These are phyloP conservation scores for Pionites leucogaster DNA, from an alignment of 2,113 vertebrate genomes.

Conservation along the genomic window DNA sequence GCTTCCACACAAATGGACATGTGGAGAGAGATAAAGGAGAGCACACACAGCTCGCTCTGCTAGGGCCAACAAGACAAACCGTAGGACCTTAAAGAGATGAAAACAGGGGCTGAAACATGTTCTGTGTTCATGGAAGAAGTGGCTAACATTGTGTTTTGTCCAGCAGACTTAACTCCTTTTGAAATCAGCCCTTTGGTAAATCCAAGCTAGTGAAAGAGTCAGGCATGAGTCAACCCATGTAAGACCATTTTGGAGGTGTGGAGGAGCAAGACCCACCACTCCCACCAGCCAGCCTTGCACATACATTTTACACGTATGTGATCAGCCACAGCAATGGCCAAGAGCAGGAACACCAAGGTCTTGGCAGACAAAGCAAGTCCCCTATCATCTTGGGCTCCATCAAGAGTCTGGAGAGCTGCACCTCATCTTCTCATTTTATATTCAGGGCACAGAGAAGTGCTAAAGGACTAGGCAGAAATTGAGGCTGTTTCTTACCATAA, in stretches of 20 bases:
- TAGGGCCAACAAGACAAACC: background rate
- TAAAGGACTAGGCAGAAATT: background rate
- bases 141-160: background rate
- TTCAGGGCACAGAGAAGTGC: background rate
- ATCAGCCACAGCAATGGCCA: background rate
- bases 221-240: background rate
- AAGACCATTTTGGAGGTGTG: background rate
- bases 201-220: background rate
- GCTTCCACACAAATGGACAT: background rate
- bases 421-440: background rate
- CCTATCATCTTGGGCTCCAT: background rate
- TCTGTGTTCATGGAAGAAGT: background rate
- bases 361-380: background rate
- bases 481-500: background rate
- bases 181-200: background rate
- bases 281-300: background rate
- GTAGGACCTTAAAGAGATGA: background rate
- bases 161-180: background rate
- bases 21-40: background rate
- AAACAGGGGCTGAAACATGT: background rate
- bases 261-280: background rate
- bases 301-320: accelerated
- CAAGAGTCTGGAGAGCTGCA: background rate
- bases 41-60: background rate
- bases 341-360: background rate